Evolutionary conservation across 2,888 invertebrate genomes (phyloP), one percentile per base, ranked within the genome.

Genomic region (Taphrorychus bicolor): DNA sequence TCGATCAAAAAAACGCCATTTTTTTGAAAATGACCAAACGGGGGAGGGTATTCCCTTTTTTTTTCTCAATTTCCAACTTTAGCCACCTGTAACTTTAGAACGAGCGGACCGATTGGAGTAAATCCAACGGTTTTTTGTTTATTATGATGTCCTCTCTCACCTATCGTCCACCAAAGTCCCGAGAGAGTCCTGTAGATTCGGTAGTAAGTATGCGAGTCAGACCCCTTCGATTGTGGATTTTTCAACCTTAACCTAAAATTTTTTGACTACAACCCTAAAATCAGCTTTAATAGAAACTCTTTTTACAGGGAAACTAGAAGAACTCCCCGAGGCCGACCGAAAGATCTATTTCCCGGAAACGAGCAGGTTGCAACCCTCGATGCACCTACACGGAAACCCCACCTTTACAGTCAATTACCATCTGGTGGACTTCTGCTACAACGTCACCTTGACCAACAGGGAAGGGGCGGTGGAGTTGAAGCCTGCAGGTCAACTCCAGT

Each of bases 351-450:
- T 87, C 61, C 84, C 86, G 22, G 72, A 71, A 40, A 66, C 73
- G 0, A 69, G 70, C 7, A 70, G 66, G 24, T 67, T 68, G 11
- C 66, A 76, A 74, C 86, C 85, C 3, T 83, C 84, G 45, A 78
- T 90, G 70, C 86, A 85, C 75, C 81, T 88, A 62, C 87, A 87
- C 75, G 88, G 88, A 70, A 84, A 84, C 79, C 89, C 89, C 64
- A 85, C 88, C 80, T 91, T 90, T 84, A 85, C 87, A 79, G 84
- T 89, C 75, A 84, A 83, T 74, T 91, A 88, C 83, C 87, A 87
- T 77, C 82, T 87, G 74, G 90, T 91, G 66, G 91, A 91, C 81
- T 87, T 88, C 78, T 91, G 91, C 76, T 89, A 90, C 78, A 88
- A 90, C 79, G 86, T 90, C 71, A 87, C 89, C 32, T 51, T 57